Conservation (phyloP, 2,113 vertebrate species). For the Rhinichthys klamathensis region DNA sequence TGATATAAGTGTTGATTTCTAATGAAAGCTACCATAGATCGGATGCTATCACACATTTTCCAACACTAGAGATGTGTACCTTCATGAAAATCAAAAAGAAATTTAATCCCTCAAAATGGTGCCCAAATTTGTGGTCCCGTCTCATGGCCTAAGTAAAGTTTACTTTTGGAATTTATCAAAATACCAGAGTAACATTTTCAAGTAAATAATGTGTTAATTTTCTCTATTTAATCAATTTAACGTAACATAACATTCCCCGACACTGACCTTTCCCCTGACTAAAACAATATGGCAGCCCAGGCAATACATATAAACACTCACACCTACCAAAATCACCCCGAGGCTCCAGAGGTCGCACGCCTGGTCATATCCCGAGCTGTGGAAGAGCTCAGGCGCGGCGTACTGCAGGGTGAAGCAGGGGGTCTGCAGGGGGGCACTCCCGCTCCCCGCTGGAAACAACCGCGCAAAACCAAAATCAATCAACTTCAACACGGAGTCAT, state of each 20-base stretch:
- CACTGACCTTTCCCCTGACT: not conserved
- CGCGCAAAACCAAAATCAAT: constrained; percentile 93
- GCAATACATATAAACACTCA: constrained; percentile 24
- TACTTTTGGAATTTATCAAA: not conserved
- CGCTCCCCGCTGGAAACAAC: constrained; percentile 85
- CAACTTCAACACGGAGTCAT: constrained; percentile 84
- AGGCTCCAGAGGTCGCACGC: constrained; percentile 94
- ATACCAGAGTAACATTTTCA: not conserved
- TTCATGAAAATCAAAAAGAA: no score
- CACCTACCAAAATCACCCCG: constrained; percentile 86
- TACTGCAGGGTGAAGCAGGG: constrained; percentile 94
- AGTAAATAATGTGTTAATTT: not conserved
- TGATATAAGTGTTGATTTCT: no score
- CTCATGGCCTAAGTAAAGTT: not conserved
- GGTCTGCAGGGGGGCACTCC: constrained; percentile 87
- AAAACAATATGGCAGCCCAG: not conserved
- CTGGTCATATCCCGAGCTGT: constrained; percentile 87
- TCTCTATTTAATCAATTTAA: not conserved
- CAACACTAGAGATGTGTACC: no score
- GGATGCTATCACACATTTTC: no score
- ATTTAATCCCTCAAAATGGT: no score
- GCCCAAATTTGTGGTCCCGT: no score
- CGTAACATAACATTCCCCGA: not conserved
- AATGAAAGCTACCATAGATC: no score
- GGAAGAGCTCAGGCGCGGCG: constrained; percentile 88